Evolutionary conservation across 2,797 vertebrate species (phyloP).

Genomic region (Carcharodon carcharias): DNA sequence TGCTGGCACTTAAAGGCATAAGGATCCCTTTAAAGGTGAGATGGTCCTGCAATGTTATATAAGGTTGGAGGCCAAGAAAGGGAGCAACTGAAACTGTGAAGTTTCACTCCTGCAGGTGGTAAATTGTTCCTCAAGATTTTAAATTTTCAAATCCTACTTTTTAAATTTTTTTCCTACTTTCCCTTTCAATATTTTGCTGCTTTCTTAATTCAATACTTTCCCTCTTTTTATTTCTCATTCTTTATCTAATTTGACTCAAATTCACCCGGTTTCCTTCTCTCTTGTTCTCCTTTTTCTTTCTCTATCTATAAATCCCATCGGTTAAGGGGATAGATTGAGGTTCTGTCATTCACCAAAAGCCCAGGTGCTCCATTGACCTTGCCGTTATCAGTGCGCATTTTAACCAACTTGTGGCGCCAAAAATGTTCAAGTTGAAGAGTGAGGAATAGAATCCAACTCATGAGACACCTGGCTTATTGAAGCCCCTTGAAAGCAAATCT

Average conservation of each 20-base stretch:
- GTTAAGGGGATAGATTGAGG: background rate
- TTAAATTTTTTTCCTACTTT: background rate
- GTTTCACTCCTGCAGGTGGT: background rate
- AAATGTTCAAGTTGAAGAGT: background rate
- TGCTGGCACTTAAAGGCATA: background rate
- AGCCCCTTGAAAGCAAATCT: background rate
- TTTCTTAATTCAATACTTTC: background rate
- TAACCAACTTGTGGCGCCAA: background rate
- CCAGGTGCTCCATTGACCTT: background rate
- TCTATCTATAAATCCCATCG: background rate
- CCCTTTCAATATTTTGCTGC: background rate
- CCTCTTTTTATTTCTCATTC: background rate
- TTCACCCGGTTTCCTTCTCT: background rate
- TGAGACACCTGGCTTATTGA: background rate
- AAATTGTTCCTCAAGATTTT: background rate
- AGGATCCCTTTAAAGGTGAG: background rate
- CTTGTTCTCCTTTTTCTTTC: background rate
- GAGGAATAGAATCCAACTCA: background rate
- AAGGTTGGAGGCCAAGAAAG: background rate
- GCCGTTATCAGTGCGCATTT: background rate
- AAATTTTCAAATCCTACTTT: background rate
- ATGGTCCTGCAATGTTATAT: background rate
- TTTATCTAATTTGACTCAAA: background rate
- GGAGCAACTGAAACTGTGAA: background rate
- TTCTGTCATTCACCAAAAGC: background rate